A percentile compares a stretch with the other conserved stretches of the same genome.
These are phyloP conservation scores for Oryctolagus cuniculus DNA, from an alignment of 2,113 vertebrate genomes.

Conservation along the genomic window DNA sequence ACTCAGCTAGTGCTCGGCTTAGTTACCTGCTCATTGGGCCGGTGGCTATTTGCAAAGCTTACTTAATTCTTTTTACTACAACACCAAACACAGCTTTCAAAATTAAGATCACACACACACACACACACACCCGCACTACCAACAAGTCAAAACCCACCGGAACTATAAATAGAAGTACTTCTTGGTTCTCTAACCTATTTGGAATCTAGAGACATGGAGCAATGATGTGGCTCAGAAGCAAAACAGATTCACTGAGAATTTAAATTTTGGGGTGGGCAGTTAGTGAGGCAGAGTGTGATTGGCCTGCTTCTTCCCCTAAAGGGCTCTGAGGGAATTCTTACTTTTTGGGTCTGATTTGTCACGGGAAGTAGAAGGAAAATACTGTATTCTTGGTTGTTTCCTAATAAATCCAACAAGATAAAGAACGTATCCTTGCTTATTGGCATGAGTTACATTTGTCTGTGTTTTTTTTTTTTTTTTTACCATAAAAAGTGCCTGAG, in stretches of 20 bases:
- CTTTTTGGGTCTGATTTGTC: neutral
- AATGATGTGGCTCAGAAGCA: neutral
- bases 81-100: neutral
- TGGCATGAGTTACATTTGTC: neutral
- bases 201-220: neutral
- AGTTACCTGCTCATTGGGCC: neutral
- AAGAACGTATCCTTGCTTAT: neutral
- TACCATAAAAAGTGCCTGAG: neutral
- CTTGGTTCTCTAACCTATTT: conserved; percentile 20
- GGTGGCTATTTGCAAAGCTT: neutral
- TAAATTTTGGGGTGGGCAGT: neutral
- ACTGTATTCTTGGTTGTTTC: neutral
- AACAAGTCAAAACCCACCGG: neutral
- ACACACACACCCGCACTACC: neutral
- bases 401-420: neutral
- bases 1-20: neutral
- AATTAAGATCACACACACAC: neutral
- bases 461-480: neutral
- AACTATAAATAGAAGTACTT: neutral
- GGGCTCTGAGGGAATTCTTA: neutral
- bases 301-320: conserved; percentile 31
- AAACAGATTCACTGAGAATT: neutral
- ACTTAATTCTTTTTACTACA: neutral
- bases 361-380: neutral
- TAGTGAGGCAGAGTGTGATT: neutral